Evolutionary conservation across 2,113 vertebrate genomes (phyloP).

Genomic region (Pterocles burchelli): DNA sequence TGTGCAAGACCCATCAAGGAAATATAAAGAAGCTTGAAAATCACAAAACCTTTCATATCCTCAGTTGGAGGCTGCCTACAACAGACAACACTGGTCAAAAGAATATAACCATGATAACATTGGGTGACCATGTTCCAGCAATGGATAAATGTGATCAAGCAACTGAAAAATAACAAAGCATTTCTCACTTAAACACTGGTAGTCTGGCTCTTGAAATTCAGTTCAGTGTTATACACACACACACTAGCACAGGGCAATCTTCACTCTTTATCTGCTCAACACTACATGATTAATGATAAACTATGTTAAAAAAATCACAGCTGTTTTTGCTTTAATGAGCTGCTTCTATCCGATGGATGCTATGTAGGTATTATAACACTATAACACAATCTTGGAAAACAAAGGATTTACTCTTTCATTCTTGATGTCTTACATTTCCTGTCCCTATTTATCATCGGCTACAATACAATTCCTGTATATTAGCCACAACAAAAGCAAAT

Average conservation of each 20-base stretch:
- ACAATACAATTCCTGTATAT: not conserved
- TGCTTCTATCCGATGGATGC: not conserved
- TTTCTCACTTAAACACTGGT: not conserved
- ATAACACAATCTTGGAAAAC: not conserved
- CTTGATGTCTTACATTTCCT: not conserved
- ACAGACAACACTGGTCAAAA: not conserved
- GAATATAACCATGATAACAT: not conserved
- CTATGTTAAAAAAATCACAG: not conserved
- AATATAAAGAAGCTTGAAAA: not conserved
- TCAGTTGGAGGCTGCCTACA: not conserved
- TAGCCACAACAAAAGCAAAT: not conserved
- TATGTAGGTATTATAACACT: not conserved
- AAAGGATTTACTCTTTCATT: not conserved
- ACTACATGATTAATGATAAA: not conserved
- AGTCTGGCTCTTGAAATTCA: not conserved
- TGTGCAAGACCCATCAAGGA: not conserved
- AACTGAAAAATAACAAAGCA: not conserved
- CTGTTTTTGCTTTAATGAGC: not conserved
- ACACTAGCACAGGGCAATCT: not conserved
- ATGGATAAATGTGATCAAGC: not conserved
- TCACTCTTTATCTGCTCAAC: not conserved
- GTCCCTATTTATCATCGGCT: slow-evolving; percentile 6
- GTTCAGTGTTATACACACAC: not conserved
- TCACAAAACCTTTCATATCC: not conserved
- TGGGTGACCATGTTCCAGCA: not conserved